These are phyloP conservation scores for Ophion costatus DNA, from an alignment of 2,888 invertebrate genomes.

Conservation along the genomic window DNA sequence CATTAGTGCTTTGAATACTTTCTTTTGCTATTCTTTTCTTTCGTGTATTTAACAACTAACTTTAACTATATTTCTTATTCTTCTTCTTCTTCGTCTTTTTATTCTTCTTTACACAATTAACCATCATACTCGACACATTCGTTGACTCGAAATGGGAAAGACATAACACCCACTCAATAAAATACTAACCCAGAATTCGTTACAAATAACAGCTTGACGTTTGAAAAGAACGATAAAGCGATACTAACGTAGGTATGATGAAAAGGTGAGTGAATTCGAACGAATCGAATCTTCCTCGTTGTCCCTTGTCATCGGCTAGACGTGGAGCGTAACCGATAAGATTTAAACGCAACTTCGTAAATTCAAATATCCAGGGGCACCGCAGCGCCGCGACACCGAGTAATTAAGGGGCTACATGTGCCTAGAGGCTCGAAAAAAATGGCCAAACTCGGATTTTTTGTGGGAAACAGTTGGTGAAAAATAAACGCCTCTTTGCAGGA, in stretches of 20 bases:
- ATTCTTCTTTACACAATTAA: background rate
- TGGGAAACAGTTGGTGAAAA: no score
- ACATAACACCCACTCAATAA: slow-evolving; percentile 63
- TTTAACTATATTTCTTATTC: slow-evolving; percentile 9
- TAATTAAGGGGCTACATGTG: background rate
- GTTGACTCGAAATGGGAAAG: slow-evolving; percentile 68
- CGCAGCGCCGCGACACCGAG: background rate
- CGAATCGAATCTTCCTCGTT: slow-evolving; percentile 14
- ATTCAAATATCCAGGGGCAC: background rate
- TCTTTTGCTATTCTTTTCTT: slow-evolving; percentile 5
- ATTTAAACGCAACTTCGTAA: slow-evolving; percentile 13
- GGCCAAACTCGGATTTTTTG: no score
- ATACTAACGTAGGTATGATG: slow-evolving; percentile 36
- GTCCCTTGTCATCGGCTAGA: background rate
- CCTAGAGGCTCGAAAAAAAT: no score
- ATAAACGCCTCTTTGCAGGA: no score
- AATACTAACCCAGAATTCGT: slow-evolving; percentile 18
- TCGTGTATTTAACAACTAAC: background rate
- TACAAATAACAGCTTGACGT: slow-evolving; percentile 35
- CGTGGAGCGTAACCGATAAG: slow-evolving; percentile 34
- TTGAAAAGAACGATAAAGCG: slow-evolving; percentile 41
- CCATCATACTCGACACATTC: slow-evolving; percentile 33
- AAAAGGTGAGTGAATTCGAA: slow-evolving; percentile 62
- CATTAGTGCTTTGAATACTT: background rate
- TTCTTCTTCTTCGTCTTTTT: background rate